A percentile compares a stretch with the other conserved stretches of the same genome.
These are phyloP conservation scores for Nyctibius bracteatus DNA, from an alignment of 2,113 vertebrate species.

Conservation along the genomic window DNA sequence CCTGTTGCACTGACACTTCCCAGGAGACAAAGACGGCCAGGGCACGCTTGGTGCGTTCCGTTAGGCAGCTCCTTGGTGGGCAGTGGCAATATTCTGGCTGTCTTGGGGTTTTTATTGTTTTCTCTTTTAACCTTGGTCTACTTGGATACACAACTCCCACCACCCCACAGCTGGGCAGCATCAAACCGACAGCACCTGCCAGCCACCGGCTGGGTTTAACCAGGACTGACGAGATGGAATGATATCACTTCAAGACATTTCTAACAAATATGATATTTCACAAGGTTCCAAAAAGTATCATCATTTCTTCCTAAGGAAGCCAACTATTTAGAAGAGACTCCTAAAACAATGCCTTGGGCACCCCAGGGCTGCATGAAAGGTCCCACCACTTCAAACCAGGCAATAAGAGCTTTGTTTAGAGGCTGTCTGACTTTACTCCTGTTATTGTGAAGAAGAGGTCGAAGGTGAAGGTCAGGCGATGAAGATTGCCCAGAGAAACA, in stretches of 20 bases:
- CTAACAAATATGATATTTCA: background rate
- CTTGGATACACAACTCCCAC: background rate
- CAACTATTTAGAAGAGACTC: background rate
- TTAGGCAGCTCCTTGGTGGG: background rate
- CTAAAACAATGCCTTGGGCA: background rate
- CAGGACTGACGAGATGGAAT: background rate
- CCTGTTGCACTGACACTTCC: background rate
- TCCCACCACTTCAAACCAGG: background rate
- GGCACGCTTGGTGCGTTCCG: background rate
- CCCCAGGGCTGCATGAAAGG: background rate
- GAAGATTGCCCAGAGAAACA: background rate
- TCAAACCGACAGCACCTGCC: rapidly evolving
- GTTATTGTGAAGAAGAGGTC: background rate
- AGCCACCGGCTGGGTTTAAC: background rate
- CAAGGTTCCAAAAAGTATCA: background rate
- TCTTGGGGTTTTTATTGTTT: background rate
- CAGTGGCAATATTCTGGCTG: background rate
- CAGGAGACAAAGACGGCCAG: background rate
- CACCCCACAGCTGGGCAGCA: background rate
- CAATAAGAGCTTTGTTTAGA: background rate
- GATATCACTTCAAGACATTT: background rate
- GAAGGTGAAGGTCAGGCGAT: background rate
- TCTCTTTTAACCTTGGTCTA: background rate
- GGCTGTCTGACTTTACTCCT: background rate
- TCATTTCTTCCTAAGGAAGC: background rate